Conservation (phyloP, 1,140 invertebrate species). For the Melitaea cinxia region DNA sequence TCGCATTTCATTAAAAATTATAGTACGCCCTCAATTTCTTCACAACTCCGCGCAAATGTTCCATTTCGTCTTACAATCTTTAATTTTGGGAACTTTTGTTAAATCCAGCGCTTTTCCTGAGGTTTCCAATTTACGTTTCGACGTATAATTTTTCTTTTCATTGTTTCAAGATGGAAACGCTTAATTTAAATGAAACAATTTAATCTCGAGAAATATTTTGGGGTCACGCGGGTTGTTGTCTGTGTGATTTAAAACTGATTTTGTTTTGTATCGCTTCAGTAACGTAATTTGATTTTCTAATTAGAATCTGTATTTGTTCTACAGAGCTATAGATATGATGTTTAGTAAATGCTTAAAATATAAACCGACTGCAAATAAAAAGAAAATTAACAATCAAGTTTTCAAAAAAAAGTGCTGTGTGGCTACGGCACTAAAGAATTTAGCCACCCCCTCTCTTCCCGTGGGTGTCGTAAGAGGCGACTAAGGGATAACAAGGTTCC, state of each 20-base stretch:
- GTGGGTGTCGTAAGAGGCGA: too few relatives aligned
- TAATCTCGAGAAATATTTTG: slow-evolving; percentile 27
- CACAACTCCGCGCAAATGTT: slow-evolving; percentile 14
- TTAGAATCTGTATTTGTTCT: neutral
- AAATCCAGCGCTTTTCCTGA: slow-evolving; percentile 20
- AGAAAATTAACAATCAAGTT: too few relatives aligned
- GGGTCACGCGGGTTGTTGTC: slow-evolving; percentile 10
- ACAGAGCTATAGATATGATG: too few relatives aligned
- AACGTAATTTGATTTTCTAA: neutral
- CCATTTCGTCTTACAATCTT: slow-evolving; percentile 25
- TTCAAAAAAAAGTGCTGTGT: too few relatives aligned
- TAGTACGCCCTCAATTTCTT: neutral
- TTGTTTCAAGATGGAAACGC: slow-evolving; percentile 29
- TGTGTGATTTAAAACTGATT: slow-evolving; percentile 4
- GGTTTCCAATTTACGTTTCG: slow-evolving; percentile 30
- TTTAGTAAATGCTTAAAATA: too few relatives aligned
- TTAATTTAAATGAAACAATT: slow-evolving; percentile 32
- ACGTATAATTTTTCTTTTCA: slow-evolving; percentile 31
- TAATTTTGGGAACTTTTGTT: slow-evolving; percentile 24
- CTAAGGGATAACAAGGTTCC: too few relatives aligned
- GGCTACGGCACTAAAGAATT: too few relatives aligned
- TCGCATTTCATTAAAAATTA: slow-evolving; percentile 7
- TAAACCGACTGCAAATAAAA: too few relatives aligned
- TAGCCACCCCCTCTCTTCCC: too few relatives aligned
- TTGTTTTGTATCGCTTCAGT: neutral